Percentiles rank a stretch among this genome's conserved stretches.
Conservation (phyloP, 2,113 vertebrate species). For the Callipepla californica region DNA sequence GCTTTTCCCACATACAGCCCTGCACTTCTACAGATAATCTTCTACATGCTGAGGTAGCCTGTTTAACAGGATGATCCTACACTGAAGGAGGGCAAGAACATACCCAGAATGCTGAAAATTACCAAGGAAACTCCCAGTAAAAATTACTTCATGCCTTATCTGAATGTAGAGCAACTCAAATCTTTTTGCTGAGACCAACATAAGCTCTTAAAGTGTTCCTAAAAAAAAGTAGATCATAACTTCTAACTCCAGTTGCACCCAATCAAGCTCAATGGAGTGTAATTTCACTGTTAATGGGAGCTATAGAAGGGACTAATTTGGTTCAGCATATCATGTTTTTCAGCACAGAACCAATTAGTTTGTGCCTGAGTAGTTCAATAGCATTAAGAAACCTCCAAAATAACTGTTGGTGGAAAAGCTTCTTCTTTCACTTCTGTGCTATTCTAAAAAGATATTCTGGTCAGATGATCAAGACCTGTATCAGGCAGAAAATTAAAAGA, state of each 20-base stretch:
- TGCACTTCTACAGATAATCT: background rate
- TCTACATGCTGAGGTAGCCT: accelerated
- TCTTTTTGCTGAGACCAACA: background rate
- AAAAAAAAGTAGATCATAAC: accelerated
- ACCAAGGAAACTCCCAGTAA: background rate
- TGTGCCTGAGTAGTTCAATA: background rate
- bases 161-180: background rate
- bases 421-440: background rate
- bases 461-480: background rate
- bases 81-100: background rate
- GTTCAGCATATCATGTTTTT: background rate
- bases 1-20: background rate
- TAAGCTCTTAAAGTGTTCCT: background rate
- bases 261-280: background rate
- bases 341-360: background rate
- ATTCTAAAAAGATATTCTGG: background rate
- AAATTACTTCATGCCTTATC: background rate
- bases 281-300: background rate
- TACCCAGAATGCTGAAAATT: background rate
- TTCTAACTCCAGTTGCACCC: background rate
- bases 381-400: background rate
- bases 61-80: background rate
- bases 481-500: background rate
- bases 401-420: background rate
- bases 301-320: background rate